These are phyloP conservation scores for Danio choprae DNA, from an alignment of 2,797 vertebrate species.

Conservation along the genomic window DNA sequence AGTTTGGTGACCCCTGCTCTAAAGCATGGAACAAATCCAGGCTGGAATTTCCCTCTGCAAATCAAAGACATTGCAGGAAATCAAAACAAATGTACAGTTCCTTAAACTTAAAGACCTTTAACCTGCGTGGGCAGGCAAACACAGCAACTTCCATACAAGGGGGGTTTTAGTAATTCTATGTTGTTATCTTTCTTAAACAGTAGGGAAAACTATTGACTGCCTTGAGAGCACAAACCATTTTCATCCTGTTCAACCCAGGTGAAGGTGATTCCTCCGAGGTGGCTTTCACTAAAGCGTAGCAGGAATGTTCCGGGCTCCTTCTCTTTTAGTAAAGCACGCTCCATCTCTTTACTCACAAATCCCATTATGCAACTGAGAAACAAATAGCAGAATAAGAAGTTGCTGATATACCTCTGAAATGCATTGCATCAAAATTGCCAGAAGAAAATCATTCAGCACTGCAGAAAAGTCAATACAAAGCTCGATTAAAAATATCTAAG, in stretches of 20 bases:
- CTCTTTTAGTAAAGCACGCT: conserved; percentile 89
- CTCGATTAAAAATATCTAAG: neutral
- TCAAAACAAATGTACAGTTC: neutral
- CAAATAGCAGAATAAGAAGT: neutral
- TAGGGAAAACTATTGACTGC: too few relatives aligned
- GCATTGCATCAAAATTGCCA: neutral
- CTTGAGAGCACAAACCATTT: conserved; percentile 78
- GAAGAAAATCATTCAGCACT: neutral
- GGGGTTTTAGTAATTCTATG: neutral
- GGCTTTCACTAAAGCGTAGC: conserved; percentile 95
- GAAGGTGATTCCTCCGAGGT: conserved; percentile 96
- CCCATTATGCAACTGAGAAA: conserved; percentile 90
- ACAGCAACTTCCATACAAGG: neutral
- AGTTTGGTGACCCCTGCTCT: too few relatives aligned
- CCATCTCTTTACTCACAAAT: conserved; percentile 96
- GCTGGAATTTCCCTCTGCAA: conserved; percentile 15
- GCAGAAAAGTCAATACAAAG: neutral
- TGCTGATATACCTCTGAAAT: neutral
- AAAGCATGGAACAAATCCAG: conserved; percentile 1
- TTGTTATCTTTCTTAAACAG: neutral
- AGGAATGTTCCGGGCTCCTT: conserved; percentile 92
- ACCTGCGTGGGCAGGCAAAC: neutral
- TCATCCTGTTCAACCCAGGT: conserved; percentile 94
- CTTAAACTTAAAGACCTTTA: neutral
- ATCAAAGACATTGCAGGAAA: neutral